Evolutionary conservation across 2,888 invertebrate species (phyloP).

Genomic region (Drosophila infuscata): DNA sequence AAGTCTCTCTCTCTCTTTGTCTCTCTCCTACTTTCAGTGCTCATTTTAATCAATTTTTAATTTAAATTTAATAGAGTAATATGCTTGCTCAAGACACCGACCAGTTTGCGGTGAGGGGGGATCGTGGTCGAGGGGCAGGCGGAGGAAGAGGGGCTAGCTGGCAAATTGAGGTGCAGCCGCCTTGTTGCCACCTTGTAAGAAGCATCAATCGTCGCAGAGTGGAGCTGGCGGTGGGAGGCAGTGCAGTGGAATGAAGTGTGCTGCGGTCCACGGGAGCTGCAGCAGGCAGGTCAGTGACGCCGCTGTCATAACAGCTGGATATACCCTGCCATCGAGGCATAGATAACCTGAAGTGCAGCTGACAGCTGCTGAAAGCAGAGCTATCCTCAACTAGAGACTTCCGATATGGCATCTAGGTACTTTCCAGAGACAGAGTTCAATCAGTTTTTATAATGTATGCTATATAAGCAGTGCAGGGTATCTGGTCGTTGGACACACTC

Average conservation of each 20-base stretch:
- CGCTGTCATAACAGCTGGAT: conserved; percentile 12
- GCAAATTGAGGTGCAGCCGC: conserved; percentile 28
- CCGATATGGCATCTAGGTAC: background rate
- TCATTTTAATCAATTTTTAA: conserved; percentile 83
- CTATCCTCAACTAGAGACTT: background rate
- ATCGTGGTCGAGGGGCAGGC: background rate
- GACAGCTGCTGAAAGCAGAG: background rate
- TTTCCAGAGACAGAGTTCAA: background rate
- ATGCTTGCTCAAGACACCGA: conserved; percentile 42
- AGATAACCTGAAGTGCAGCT: background rate
- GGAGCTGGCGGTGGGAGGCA: background rate
- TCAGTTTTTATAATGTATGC: background rate
- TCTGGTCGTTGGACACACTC: background rate
- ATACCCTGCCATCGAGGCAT: background rate
- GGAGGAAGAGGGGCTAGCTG: background rate
- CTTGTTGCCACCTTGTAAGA: conserved; percentile 30
- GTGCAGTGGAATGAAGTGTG: background rate
- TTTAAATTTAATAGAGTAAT: conserved; percentile 82
- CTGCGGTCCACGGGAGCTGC: background rate
- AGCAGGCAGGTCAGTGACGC: conserved; percentile 43
- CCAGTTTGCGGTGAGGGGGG: background rate
- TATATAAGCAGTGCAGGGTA: background rate
- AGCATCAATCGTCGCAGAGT: conserved; percentile 16
- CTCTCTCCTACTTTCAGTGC: conserved; percentile 36
- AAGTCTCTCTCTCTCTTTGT: conserved; percentile 7